Evolutionary conservation across 2,113 vertebrate species (phyloP), one percentile per base, ranked within the genome.

Genomic region (Synchiropus splendidus): DNA sequence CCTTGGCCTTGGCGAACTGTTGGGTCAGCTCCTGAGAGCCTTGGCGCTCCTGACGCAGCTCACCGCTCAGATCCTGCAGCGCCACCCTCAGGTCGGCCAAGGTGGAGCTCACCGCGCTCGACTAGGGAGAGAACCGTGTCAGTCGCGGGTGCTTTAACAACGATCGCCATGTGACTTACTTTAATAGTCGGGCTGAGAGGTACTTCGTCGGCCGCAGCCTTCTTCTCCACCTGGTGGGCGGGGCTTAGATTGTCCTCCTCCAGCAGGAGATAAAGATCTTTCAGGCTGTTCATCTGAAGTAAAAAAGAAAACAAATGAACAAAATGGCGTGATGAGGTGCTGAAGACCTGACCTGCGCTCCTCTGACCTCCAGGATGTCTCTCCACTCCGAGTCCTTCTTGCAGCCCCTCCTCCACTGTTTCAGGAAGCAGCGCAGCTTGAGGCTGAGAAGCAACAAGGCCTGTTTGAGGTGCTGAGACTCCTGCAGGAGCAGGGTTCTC

Each of bases 341-440:
- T 27, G 21, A 27, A 27, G 4, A 4, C 14, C 2, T 8, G 6
- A 41, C n/a, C n/a, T 6, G 10, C 13, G 11, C 4, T 11, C 1
- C 16, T 40, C 47, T 1, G 87, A 94, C 94, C 91, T 98, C 92
- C 45, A 98, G 63, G 39, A 97, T 86, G 62, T 94, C 90, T 55
- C 90, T 90, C 51, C 85, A 86, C 39, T 94, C 88, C 0, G 55
- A 83, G 66, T 91, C 89, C 70, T 92, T 80, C 58, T 87, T 76
- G 75, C 89, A 90, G 73, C 93, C 90, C 64, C 92, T 85, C 47
- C 91, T 83, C 94, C 95, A 99, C 51, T 88, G 83, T 66, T 94
- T 97, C 74, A 99, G 90, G 75, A 97, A 94, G 89, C 93, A 96
- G 66, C 91, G 89, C n/a, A 99, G 88, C 57, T 97, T 97, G 83